A percentile compares a stretch with the other conserved stretches of the same genome.
These are phyloP conservation scores for Tonatia bakeri DNA, from an alignment of 2,113 vertebrate genomes.

Conservation along the genomic window DNA sequence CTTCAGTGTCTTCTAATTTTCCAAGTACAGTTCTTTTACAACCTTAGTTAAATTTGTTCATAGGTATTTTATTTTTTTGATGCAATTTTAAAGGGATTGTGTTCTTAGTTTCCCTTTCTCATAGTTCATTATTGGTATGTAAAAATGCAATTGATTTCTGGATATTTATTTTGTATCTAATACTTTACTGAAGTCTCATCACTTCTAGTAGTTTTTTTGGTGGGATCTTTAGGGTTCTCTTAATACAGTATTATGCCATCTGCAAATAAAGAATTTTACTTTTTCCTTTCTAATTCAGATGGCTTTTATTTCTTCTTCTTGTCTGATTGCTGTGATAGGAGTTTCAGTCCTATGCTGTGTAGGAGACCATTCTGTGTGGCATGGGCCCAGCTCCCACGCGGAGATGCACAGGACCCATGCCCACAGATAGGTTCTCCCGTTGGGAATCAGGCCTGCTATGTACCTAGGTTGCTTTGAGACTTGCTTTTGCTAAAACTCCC, in stretches of 20 bases:
- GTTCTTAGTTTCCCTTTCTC: neutral
- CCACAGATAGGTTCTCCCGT: no score
- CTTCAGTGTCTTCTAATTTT: neutral
- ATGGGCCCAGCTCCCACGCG: no score
- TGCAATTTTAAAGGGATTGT: neutral
- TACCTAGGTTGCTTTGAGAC: no score
- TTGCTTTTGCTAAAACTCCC: no score
- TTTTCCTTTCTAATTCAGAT: neutral
- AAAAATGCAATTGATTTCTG: neutral
- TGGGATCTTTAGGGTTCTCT: neutral
- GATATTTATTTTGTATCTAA: neutral
- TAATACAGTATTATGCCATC: neutral
- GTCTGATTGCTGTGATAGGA: neutral
- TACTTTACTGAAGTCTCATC: neutral
- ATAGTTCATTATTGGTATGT: neutral
- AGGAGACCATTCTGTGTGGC: no score
- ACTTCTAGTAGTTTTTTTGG: neutral
- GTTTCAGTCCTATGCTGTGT: neutral
- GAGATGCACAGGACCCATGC: no score
- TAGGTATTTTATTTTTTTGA: neutral
- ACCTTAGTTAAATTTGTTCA: neutral
- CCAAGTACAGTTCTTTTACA: neutral
- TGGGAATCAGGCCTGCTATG: no score
- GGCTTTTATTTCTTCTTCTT: neutral
- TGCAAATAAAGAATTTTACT: neutral